phyloP scores from a whole-genome alignment of 2,113 vertebrate genomes.

The Raja brachyura region DNA sequence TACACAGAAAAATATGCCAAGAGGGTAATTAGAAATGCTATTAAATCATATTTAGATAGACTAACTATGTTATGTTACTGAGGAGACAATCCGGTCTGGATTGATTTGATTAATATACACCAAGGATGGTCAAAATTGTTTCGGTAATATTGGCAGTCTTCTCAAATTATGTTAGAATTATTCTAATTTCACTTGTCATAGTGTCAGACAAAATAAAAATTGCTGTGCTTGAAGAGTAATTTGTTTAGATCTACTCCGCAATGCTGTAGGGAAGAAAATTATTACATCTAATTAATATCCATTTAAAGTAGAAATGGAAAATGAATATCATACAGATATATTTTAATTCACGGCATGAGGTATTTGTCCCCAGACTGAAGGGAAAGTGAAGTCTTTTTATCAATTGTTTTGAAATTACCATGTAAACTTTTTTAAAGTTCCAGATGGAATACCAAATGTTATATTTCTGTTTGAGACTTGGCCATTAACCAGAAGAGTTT shows the following conservation, averaged over 20 bases:
- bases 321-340: neutral
- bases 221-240: neutral
- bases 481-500: too few relatives aligned
- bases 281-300: neutral
- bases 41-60: too few relatives aligned
- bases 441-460: too few relatives aligned
- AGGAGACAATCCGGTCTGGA: neutral
- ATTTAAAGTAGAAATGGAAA: neutral
- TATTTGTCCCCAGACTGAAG: neutral
- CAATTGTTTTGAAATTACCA: neutral
- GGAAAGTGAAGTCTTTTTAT: neutral
- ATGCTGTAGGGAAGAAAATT: neutral
- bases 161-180: neutral
- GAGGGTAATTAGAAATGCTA: neutral
- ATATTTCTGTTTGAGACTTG: too few relatives aligned
- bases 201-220: neutral
- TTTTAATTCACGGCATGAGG: neutral
- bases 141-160: neutral
- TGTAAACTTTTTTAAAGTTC: too few relatives aligned
- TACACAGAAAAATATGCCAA: too few relatives aligned
- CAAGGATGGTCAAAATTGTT: neutral
- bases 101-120: neutral
- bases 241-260: neutral
- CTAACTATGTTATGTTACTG: neutral
- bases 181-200: neutral